Evolutionary conservation across 2,888 invertebrate species (phyloP), one percentile per base, ranked within the genome.

Genomic region (Cataglyphis altisquamis): DNA sequence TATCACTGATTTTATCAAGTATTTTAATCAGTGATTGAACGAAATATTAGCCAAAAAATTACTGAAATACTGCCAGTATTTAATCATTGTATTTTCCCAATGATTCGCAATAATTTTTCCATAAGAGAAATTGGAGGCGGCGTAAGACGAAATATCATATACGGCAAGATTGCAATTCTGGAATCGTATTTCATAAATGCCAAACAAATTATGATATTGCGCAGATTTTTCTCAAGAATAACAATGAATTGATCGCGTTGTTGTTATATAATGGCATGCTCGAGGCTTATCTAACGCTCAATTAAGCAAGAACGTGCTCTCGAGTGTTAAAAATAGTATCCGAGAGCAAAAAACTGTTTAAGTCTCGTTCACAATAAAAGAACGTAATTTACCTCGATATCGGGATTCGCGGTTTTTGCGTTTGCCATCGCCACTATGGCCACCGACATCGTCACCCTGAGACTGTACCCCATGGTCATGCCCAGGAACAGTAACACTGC

Each of bases 381-480:
- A 18, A 74, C 3, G 3, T 32, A 32, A 36, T 66, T 77, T 90
- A 95, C 95, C 92, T 92, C 89, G 72, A 92, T 91, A 12, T 91
- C 83, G 0, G 90, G 86, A 82, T 90, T 90, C 3, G 92, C 90
- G 10, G 87, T 85, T 12, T 92, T 87, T 12, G 82, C 77, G 55
- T 90, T 85, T n/a, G 95, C 95, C 92, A 96, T 95, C 2, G 96
- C 95, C 0, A 96, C 94, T 10, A 96, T 94, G 0, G 96, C 96
- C 0, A 96, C 94, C 0, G 96, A 96, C 85, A 95, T 94, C 88
- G 95, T 95, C 25, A 96, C 95, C n/a, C 96, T 94, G 55, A 96
- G 92, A 25, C 95, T 93, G 0, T 96, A 96, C 64, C 96, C 95
- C 0, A 95, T 94, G 0, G 95, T 92, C 41, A 96, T 94, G 8